Evolutionary conservation across 1,140 invertebrate genomes (phyloP), one percentile per base, ranked within the genome.

Genomic region (Bathynomus jamesi): DNA sequence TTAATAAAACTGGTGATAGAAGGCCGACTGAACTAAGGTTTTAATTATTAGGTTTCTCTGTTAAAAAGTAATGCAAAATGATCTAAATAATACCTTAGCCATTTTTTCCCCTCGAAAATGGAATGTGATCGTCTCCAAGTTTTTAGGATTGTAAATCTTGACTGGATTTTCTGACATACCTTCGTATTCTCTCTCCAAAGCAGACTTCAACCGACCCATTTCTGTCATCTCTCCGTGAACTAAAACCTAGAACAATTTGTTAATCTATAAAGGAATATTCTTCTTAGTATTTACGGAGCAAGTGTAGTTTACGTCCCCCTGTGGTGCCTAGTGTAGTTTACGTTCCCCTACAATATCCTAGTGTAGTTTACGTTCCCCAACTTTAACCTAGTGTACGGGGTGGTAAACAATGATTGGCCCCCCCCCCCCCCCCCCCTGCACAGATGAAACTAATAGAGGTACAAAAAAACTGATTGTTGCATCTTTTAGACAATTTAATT

Each of bases 211-310:
- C 28, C 97, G 87, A 3, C 88, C 90, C 98, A 99, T 99, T 84
- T 99, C 97, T 82, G 98, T 99, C 81, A 95, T 92, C 83, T 99
- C 98, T 0, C 97, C 97, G 82, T 99, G 97, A 0, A 99, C 97
- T 25, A 99, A 84, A 13, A 98, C 88, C 89, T 91, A 73, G 11
- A 75, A n/a, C n/a, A n/a, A n/a, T n/a, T n/a, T n/a, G n/a, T n/a
- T n/a, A n/a, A n/a, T n/a, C n/a, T n/a, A n/a, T n/a, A n/a, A n/a
- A n/a, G n/a, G n/a, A n/a, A n/a, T n/a, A n/a, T n/a, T n/a, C n/a
- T n/a, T n/a, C n/a, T n/a, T n/a, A n/a, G n/a, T n/a, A n/a, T n/a
- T n/a, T n/a, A n/a, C n/a, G n/a, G n/a, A n/a, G n/a, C n/a, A n/a
- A n/a, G n/a, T n/a, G n/a, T n/a, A n/a, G n/a, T n/a, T n/a, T n/a